Base-by-base conservation (phyloP, 2,113 vertebrate species). In the Syngnathus scovelli region DNA sequence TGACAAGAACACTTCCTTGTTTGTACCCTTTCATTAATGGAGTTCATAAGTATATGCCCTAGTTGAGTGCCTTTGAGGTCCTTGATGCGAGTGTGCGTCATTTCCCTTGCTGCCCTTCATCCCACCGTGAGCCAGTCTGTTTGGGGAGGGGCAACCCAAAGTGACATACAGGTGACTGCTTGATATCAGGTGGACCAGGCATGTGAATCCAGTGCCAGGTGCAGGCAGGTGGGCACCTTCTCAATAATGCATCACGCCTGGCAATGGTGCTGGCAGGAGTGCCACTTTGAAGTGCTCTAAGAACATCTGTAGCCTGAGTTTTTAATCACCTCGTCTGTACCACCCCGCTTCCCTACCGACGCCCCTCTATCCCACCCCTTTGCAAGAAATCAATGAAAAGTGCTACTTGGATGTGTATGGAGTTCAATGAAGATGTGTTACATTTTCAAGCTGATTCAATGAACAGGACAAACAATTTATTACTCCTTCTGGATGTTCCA, bases 251-350 rank as follows among this genome's bases (percentile, higher is more conserved):
- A 89, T 87, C 83, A 78, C 64, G 73, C 78, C 81, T 78, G 61
- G 83, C 61, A 9, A 77, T 73, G 66, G 69, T 68, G 64, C 68
- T 72, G 82, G 79, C 78, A 83, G 71, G 60, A 52, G 3, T 49
- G 49, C 52, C 72, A 80, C 88, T 90, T 90, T 90, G 88, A 90
- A 86, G 88, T 88, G 76, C 72, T 84, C 82, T 73, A 74, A 78
- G 87, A 87, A 90, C 88, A 90, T 90, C 88, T 90, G 88, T 74
- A 90, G 81, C 85, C 72, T 61, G 80, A 70, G 85, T 80, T 85
- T 88, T 88, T 86, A 87, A 87, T 88, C 85, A 87, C 82, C 84
- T 79, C 66, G 67, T 76, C 78, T 71, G 81, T 80, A 72, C 76
- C 83, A 76, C 82, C 71, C 69, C 59, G 68, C 73, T 75, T 69